Base-by-base conservation (phyloP, 2,888 invertebrate species). In the Stegophylla sp. region DNA sequence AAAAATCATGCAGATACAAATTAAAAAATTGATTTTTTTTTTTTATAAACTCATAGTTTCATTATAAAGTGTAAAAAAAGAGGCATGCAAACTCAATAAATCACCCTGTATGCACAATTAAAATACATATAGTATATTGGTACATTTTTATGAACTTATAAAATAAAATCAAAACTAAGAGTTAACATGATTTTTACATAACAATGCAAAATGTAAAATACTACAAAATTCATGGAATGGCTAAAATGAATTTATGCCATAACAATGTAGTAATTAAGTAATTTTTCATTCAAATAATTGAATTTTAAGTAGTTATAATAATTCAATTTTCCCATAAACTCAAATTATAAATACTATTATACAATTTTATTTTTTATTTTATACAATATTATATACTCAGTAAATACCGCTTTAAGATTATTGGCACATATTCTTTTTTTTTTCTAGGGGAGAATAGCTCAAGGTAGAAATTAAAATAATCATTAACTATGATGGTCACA, bases 391-490 rank as follows among this genome's bases (percentile, higher is more conserved):
- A 28, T 56, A 71, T 61, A 59, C 23, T 64, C 53, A 66, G 13
- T 69, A 56, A 77, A 59, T 12, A 67, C 77, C 45, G 71, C 28
- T 28, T 77, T 67, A 79, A 63, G 34, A 61, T 61, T 79, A 79
- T 79, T 79, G 79, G 79, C 79, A 79, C 79, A 79, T 61, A 28
- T 69, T 67, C 48, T 5, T 61, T 34, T 75, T 64, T 53, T 28
- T 48, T 28, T 20, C 61, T 17, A 61, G 79, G 41, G 59, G 79
- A 45, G 67, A 43, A 66, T 12, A 61, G 48, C 20, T 69, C 41
- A 71, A 79, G 79, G 79, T 79, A 79, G 79, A 77, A 59, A 76
- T 66, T 43, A 66, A 41, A 66, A 66, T 53, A 75, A 76, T 26
- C 43, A 66, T 43, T 23, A 51, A 20, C 26, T 74, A 63, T 45